Percentiles rank a stretch among this genome's conserved stretches.
Conservation (phyloP, 2,113 vertebrate species). For the Colius striatus region DNA sequence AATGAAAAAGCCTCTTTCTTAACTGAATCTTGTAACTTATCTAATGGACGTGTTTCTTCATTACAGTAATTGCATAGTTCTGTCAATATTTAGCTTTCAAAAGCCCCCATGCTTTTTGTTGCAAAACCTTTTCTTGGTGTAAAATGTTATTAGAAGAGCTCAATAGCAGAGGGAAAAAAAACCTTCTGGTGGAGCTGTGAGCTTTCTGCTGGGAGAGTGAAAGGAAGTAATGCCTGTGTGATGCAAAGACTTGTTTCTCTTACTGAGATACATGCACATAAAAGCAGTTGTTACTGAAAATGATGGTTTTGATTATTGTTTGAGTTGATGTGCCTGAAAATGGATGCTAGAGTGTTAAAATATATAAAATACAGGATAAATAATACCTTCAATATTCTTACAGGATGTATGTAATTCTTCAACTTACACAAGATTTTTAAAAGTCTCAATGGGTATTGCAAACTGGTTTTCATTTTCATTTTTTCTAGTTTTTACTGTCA, state of each 20-base stretch:
- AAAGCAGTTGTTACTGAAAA: neutral
- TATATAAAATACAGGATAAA: neutral
- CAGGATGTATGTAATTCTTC: neutral
- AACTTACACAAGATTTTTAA: neutral
- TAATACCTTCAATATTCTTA: neutral
- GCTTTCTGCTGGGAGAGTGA: neutral
- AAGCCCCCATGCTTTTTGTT: neutral
- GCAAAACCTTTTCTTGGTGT: neutral
- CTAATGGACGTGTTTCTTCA: neutral
- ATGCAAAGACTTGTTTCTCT: neutral
- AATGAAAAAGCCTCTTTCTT: neutral
- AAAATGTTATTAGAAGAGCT: neutral
- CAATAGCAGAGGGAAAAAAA: neutral
- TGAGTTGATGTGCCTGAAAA: neutral
- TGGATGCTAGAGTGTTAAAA: neutral
- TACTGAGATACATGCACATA: neutral
- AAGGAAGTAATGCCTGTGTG: neutral
- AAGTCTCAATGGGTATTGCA: neutral
- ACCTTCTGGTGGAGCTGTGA: neutral
- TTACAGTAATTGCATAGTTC: neutral
- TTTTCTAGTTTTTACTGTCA: neutral
- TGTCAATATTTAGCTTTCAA: neutral
- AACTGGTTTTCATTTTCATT: neutral
- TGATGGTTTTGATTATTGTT: neutral
- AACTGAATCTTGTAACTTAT: neutral